A percentile compares a stretch with the other conserved stretches of the same genome.
phyloP scores from a whole-genome alignment of 2,797 vertebrate genomes.

The Bovichtus diacanthus region DNA sequence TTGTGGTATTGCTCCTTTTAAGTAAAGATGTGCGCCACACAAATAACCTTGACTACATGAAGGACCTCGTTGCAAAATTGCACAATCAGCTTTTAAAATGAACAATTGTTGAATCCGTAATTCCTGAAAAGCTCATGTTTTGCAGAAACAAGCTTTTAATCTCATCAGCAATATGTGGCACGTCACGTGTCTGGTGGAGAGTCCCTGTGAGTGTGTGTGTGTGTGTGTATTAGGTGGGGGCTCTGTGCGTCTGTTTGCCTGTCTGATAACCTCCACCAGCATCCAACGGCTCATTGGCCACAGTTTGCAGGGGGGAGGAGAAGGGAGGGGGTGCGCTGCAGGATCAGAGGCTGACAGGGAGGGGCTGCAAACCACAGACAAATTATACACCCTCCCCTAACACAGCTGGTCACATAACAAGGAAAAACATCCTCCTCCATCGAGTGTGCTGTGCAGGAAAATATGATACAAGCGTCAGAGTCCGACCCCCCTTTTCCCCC shows the following conservation, averaged over 20 bases:
- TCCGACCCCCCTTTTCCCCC: background rate
- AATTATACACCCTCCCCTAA: conserved; percentile 55
- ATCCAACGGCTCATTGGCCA: conserved; percentile 51
- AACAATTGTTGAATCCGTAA: background rate
- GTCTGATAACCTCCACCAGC: conserved; percentile 32
- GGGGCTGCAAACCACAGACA: conserved; percentile 63
- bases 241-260: background rate
- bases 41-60: background rate
- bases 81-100: background rate
- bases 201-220: background rate
- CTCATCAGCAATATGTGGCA: background rate
- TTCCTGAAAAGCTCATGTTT: conserved; percentile 38
- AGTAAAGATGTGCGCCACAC: too few species aligned
- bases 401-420: conserved; percentile 57
- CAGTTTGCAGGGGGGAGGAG: conserved; percentile 6
- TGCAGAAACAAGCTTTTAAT: conserved; percentile 15
- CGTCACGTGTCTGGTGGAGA: conserved; percentile 18
- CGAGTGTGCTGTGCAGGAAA: conserved; percentile 47
- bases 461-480: conserved; percentile 20
- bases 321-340: background rate
- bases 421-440: conserved; percentile 61
- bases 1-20: too few species aligned
- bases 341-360: conserved; percentile 58
- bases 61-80: background rate
- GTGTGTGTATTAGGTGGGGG: background rate